These are phyloP conservation scores for Spea hammondii DNA, from an alignment of 2,797 vertebrate species.

Conservation along the genomic window DNA sequence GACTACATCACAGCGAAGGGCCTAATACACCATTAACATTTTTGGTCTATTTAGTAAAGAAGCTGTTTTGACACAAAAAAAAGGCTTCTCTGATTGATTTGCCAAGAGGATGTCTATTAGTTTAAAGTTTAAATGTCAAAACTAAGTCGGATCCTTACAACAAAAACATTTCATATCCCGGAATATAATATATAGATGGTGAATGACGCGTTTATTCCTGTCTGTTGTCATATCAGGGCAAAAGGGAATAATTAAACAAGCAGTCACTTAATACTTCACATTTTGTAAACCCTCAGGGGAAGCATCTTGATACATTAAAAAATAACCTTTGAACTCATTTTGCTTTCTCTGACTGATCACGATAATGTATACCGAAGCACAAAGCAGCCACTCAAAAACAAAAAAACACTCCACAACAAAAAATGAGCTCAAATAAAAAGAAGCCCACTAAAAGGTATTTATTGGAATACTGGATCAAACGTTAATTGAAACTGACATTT, in stretches of 20 bases:
- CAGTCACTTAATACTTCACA: constrained; percentile 36
- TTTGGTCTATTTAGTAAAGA: too few species aligned
- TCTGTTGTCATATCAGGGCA: background rate
- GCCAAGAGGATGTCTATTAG: too few species aligned
- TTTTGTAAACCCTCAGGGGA: background rate
- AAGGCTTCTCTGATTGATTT: too few species aligned
- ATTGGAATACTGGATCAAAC: too few species aligned
- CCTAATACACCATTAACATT: too few species aligned
- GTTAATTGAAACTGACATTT: too few species aligned
- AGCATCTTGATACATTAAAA: constrained; percentile 12
- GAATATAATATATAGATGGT: background rate
- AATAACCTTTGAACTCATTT: constrained; percentile 21
- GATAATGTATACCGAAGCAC: constrained; percentile 27
- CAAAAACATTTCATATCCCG: background rate
- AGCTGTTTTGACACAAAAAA: too few species aligned
- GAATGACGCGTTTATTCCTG: background rate
- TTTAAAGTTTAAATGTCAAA: too few species aligned
- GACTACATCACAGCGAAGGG: too few species aligned
- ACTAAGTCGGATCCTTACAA: too few species aligned
- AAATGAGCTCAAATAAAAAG: background rate
- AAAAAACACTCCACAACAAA: background rate
- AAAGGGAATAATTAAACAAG: constrained; percentile 24
- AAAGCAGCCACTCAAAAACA: background rate
- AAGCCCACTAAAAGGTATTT: too few species aligned
- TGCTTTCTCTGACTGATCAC: constrained; percentile 14